These are phyloP conservation scores for Cephus nigrinus DNA, from an alignment of 2,888 invertebrate genomes.

Conservation along the genomic window DNA sequence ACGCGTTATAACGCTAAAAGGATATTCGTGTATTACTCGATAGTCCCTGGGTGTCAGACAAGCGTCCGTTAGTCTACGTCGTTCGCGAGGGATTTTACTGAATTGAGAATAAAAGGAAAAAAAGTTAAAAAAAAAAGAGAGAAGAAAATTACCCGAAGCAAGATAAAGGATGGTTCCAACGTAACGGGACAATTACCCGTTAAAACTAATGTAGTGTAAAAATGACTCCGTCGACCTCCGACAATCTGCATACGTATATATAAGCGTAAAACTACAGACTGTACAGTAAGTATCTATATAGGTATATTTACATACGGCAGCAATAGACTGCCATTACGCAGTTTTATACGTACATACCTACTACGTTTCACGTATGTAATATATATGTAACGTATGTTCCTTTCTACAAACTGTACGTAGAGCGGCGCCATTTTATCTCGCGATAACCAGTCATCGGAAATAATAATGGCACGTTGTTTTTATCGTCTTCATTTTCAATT, in stretches of 20 bases:
- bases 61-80: conserved; percentile 6
- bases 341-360: background rate
- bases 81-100: background rate
- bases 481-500: background rate
- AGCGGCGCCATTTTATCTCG: background rate
- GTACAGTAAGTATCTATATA: background rate
- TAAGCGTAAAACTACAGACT: background rate
- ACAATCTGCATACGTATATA: conserved; percentile 2
- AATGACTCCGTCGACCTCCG: conserved; percentile 23
- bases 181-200: conserved; percentile 9
- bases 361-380: background rate
- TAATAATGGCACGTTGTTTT: background rate
- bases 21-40: conserved; percentile 50
- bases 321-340: background rate
- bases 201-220: conserved; percentile 34
- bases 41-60: conserved; percentile 35
- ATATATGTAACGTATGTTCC: background rate
- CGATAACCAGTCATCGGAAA: background rate
- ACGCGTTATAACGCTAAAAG: conserved; percentile 45
- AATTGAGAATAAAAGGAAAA: background rate
- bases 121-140: background rate
- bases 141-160: background rate
- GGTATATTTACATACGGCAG: background rate
- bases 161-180: background rate
- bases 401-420: background rate